Conservation (phyloP, 2,797 vertebrate species). For the Antrozous pallidus region DNA sequence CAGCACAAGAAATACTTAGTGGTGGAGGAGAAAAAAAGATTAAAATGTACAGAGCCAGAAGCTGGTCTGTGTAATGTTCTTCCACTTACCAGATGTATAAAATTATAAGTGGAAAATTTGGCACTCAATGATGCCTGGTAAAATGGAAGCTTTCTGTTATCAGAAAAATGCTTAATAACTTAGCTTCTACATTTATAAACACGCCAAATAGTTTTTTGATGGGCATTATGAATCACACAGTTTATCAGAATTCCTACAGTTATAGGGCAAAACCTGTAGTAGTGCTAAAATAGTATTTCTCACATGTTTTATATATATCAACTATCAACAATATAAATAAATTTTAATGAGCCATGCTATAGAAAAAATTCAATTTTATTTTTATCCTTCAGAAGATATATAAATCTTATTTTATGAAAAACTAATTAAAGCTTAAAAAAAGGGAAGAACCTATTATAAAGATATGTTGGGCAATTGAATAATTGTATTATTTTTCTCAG, state of each 20-base stretch:
- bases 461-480: background rate
- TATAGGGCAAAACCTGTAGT: background rate
- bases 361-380: slow-evolving; percentile 32
- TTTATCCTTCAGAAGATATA: slow-evolving; percentile 21
- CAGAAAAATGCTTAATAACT: background rate
- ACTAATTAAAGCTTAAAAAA: background rate
- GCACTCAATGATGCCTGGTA: background rate
- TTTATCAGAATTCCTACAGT: slow-evolving; percentile 14
- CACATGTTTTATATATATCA: background rate
- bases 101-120: slow-evolving; percentile 3
- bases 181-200: slow-evolving; percentile 20
- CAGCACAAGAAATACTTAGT: background rate
- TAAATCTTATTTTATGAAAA: slow-evolving; percentile 2
- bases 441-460: background rate
- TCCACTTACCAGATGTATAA: background rate
- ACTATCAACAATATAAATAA: slow-evolving; percentile 21
- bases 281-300: background rate
- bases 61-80: background rate
- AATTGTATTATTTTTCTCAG: background rate
- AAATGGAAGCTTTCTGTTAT: slow-evolving; percentile 7
- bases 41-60: background rate
- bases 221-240: background rate
- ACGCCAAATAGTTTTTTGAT: background rate
- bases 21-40: background rate
- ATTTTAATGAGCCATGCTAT: slow-evolving; percentile 25